phyloP scores from a whole-genome alignment of 2,888 invertebrate genomes.

The Drosophila anomelani region DNA sequence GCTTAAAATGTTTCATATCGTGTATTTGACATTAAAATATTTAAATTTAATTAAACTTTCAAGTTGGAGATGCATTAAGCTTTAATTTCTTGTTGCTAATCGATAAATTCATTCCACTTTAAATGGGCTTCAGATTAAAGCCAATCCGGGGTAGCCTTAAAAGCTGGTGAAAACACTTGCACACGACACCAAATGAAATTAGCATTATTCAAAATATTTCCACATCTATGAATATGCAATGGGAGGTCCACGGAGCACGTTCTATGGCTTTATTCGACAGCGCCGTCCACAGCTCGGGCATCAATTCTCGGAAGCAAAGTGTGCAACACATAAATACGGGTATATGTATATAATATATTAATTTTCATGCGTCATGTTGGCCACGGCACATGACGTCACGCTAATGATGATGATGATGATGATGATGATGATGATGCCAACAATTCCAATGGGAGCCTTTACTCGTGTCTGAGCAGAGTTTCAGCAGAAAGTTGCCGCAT shows the following conservation, averaged over 20 bases:
- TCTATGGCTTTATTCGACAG: slow-evolving; percentile 32
- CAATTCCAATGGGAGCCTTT: slow-evolving; percentile 39
- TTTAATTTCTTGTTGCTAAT: neutral
- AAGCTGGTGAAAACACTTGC: slow-evolving; percentile 19
- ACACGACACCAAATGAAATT: slow-evolving; percentile 54
- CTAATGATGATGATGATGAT: slow-evolving; percentile 36
- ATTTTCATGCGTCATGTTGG: slow-evolving; percentile 69
- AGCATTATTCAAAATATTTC: slow-evolving; percentile 69
- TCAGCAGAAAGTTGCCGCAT: slow-evolving; percentile 61
- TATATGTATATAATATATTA: slow-evolving; percentile 45
- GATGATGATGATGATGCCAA: slow-evolving; percentile 41
- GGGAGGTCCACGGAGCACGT: slow-evolving; percentile 32
- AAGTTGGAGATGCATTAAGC: neutral
- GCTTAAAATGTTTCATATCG: neutral
- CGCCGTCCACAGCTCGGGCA: slow-evolving; percentile 50
- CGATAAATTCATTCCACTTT: neutral
- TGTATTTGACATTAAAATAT: slow-evolving; percentile 9
- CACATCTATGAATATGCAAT: slow-evolving; percentile 68
- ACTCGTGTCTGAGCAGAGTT: slow-evolving; percentile 45
- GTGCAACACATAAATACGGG: slow-evolving; percentile 16
- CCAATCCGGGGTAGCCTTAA: slow-evolving; percentile 1
- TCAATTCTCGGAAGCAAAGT: slow-evolving; percentile 16
- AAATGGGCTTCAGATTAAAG: neutral
- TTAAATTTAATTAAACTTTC: neutral
- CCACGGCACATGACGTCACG: slow-evolving; percentile 57